phyloP scores from a whole-genome alignment of 2,797 vertebrate genomes.

The Poeciliopsis infans region DNA sequence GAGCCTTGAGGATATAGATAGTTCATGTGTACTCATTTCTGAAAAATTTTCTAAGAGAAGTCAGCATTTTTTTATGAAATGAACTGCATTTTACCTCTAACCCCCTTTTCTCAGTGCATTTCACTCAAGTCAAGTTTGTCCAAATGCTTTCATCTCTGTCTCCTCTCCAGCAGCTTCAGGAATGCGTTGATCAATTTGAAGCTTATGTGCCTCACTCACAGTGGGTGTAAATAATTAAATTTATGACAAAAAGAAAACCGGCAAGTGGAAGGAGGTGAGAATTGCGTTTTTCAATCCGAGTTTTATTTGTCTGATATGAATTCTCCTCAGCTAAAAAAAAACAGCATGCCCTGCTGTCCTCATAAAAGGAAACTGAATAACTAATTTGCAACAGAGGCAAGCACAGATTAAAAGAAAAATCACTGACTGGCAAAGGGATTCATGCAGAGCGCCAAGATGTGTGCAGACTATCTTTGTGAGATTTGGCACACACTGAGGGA shows the following conservation, averaged over 20 bases:
- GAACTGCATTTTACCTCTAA: constrained; percentile 63
- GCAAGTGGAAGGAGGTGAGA: constrained; percentile 62
- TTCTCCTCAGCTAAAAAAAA: constrained; percentile 34
- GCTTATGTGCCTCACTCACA: constrained; percentile 25
- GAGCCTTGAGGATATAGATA: constrained; percentile 53
- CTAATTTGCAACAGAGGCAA: constrained; percentile 58
- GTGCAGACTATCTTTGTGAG: constrained; percentile 32
- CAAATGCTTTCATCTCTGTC: constrained; percentile 19
- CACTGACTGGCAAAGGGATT: constrained; percentile 34
- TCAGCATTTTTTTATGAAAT: constrained; percentile 42
- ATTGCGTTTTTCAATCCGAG: constrained; percentile 64
- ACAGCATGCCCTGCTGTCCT: constrained; percentile 32
- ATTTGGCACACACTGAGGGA: constrained; percentile 17
- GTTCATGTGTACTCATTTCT: constrained; percentile 45
- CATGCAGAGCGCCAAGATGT: constrained; percentile 14
- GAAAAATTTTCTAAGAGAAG: constrained; percentile 43
- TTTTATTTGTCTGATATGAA: constrained; percentile 56
- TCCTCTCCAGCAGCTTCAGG: constrained; percentile 35
- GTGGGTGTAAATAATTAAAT: constrained; percentile 68
- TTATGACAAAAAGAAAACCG: constrained; percentile 49
- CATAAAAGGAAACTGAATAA: constrained; percentile 55
- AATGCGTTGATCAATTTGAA: constrained; percentile 54
- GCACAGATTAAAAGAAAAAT: constrained; percentile 56
- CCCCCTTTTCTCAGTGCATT: constrained; percentile 18
- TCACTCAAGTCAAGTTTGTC: constrained; percentile 35